These are phyloP conservation scores for Hycleus cichorii DNA, from an alignment of 1,140 invertebrate genomes.

Conservation along the genomic window DNA sequence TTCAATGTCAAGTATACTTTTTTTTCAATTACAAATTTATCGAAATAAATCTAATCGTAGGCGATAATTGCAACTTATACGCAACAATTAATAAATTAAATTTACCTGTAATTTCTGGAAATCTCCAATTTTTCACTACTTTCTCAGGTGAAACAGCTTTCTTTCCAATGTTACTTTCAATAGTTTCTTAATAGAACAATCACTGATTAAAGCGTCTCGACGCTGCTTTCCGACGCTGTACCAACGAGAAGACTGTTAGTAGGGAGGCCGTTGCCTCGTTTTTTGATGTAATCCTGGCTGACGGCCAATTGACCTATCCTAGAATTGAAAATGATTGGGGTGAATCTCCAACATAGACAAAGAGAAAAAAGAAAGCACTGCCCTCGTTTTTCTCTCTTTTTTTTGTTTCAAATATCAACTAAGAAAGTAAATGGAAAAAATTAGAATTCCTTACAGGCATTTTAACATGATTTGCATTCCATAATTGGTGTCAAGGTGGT, in stretches of 20 bases:
- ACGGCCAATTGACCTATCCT: constrained; percentile 9
- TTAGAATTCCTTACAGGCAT: too few relatives aligned
- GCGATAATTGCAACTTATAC: background rate
- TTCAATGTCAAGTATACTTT: constrained; percentile 11
- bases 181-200: background rate
- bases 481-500: too few relatives aligned
- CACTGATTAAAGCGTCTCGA: constrained; percentile 6
- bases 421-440: too few relatives aligned
- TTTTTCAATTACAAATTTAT: background rate
- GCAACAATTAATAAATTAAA: background rate
- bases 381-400: too few relatives aligned
- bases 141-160: background rate
- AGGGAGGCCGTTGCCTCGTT: constrained; percentile 13
- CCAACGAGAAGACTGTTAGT: constrained; percentile 8
- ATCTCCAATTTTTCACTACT: background rate
- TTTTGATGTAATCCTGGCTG: constrained; percentile 13
- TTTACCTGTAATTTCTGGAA: constrained; percentile 1
- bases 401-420: too few relatives aligned
- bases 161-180: constrained; percentile 2
- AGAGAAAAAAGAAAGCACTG: too few relatives aligned
- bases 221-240: constrained; percentile 6
- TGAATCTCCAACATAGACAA: too few relatives aligned
- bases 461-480: too few relatives aligned
- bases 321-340: constrained; percentile 2
- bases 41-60: background rate